Base-by-base conservation (phyloP, 1,140 invertebrate genomes). In the Trinorchestia longiramus region DNA sequence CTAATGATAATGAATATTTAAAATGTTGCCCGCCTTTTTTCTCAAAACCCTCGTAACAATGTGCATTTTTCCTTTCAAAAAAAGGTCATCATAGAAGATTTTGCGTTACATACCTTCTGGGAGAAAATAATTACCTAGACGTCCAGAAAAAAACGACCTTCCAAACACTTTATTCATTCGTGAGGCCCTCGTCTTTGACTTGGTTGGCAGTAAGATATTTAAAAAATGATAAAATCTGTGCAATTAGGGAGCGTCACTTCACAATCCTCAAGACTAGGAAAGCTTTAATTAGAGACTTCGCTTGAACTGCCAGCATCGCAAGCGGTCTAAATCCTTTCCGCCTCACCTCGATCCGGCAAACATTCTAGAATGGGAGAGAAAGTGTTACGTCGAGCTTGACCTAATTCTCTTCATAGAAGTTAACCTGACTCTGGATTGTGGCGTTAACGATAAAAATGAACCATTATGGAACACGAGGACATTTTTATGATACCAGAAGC, bases 241-340 rank as follows among this genome's bases (percentile, higher is more conserved):
- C 92, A 94, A 94, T 94, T 94, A 94, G 92, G 6, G 92, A 45
- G 44, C 92, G 92, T 94, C 92, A 47, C 92, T 44, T 43, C 43
- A 47, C 92, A 94, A 94, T 44, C 92, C 92, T 94, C 17, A 47
- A 43, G 92, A 94, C 92, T 6, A 45, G 92, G 28, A 44, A 47
- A 23, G 36, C 43, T 94, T 94, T 94, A 94, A 94, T 94, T 94
- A 45, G 44, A 94, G 92, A 45, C 36, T 44, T 47, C 43, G 92
- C 11, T 11, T 94, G 44, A 43, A 94, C 44, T 47, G 92, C 43
- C 43, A 45, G 43, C 92, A 3, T 47, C 40, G 92, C 92, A 47
- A 43, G 44, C 43, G 44, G 40, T 45, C 44, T 90, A 42, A 43
- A 90, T 90, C 62, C 62, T 42, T 90, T 90, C 41, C 88, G 11